Evolutionary conservation across 1,140 invertebrate species (phyloP).

Genomic region (Lucilia sericata): DNA sequence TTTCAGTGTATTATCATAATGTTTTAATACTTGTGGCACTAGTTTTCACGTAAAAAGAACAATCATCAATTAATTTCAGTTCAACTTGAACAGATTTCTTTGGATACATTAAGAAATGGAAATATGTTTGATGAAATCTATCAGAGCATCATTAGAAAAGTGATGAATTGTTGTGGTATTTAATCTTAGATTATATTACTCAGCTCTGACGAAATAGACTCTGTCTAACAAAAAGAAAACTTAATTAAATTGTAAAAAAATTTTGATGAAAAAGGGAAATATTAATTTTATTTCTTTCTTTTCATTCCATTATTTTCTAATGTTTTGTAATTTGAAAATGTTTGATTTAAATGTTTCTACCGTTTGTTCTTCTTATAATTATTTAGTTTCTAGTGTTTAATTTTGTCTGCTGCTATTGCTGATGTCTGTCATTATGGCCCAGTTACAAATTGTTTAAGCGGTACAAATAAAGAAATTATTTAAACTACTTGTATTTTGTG

Average conservation of each 20-base stretch:
- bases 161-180: slow-evolving; percentile 18
- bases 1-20: not conserved
- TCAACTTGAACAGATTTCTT: not conserved
- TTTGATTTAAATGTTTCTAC: slow-evolving; percentile 23
- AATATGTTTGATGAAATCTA: slow-evolving; percentile 8
- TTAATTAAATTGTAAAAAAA: not conserved
- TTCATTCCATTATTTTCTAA: not conserved
- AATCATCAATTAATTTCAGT: not conserved
- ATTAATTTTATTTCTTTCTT: not conserved
- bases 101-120: not conserved
- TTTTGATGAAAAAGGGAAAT: not conserved
- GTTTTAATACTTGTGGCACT: not conserved
- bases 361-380: not conserved
- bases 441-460: slow-evolving; percentile 33
- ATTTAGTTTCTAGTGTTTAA: not conserved
- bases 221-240: not conserved
- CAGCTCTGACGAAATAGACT: too few relatives aligned
- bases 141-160: slow-evolving; percentile 1
- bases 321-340: slow-evolving; percentile 17
- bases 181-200: not conserved
- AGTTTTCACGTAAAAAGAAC: not conserved
- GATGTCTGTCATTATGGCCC: slow-evolving; percentile 20
- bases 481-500: not conserved
- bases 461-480: not conserved
- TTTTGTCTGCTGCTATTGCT: not conserved